phyloP scores from a whole-genome alignment of 2,113 vertebrate species.

The Galbula dea region DNA sequence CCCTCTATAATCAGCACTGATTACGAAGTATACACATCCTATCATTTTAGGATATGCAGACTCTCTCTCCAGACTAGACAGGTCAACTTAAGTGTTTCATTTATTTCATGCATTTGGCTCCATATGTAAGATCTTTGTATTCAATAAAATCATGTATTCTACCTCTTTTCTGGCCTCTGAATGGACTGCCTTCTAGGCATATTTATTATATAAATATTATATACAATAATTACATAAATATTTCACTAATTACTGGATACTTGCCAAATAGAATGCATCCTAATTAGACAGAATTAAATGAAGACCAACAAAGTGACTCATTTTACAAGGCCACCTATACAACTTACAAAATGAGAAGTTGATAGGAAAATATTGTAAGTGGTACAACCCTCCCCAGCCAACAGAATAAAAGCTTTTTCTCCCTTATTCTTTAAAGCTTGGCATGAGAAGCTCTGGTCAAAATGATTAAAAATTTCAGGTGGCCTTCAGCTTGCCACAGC shows the following conservation, averaged over 20 bases:
- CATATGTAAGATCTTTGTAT: neutral
- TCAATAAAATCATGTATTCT: neutral
- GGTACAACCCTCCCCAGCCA: neutral
- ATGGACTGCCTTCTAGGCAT: neutral
- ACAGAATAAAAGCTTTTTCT: neutral
- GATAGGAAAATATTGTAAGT: neutral
- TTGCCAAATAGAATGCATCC: neutral
- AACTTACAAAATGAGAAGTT: neutral
- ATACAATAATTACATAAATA: slow-evolving; percentile 49
- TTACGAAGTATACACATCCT: slow-evolving; percentile 15
- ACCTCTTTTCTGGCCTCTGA: neutral
- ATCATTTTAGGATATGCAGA: slow-evolving; percentile 39
- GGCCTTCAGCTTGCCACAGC: neutral
- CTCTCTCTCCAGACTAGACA: slow-evolving; percentile 1
- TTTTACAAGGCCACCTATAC: neutral
- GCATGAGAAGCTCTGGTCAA: neutral
- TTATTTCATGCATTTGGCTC: neutral
- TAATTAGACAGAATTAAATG: slow-evolving; percentile 25
- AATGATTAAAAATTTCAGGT: neutral
- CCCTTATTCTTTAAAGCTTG: neutral
- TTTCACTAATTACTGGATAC: slow-evolving; percentile 9
- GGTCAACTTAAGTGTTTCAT: neutral
- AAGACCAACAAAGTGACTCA: slow-evolving; percentile 20
- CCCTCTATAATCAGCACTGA: slow-evolving; percentile 46
- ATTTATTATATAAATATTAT: slow-evolving; percentile 39